Evolutionary conservation across 1,140 invertebrate species (phyloP).

Genomic region (Drosophila micromelanica): DNA sequence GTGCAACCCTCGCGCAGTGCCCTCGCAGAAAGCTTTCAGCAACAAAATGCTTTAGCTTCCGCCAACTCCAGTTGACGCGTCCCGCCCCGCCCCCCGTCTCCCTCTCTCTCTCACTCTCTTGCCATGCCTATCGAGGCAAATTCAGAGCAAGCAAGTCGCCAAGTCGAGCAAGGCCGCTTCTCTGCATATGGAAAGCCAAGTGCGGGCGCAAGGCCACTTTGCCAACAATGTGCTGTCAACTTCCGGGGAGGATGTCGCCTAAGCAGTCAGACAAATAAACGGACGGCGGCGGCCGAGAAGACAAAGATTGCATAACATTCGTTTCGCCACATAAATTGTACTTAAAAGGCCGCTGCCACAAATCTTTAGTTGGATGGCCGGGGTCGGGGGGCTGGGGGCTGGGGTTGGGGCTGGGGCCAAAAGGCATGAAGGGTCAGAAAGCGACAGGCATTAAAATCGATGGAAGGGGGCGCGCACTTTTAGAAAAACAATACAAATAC

Average conservation of each 20-base stretch:
- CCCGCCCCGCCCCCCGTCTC: background rate
- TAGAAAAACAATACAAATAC: conserved; percentile 47
- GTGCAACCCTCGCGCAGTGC: conserved; percentile 69
- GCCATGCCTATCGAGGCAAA: conserved; percentile 3
- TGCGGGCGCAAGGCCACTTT: conserved; percentile 79
- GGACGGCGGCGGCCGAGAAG: conserved; percentile 50
- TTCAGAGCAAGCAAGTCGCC: conserved; percentile 46
- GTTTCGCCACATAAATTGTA: conserved; percentile 83
- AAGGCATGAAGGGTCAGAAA: conserved; percentile 21
- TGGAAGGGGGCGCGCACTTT: conserved; percentile 40
- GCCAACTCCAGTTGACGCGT: conserved; percentile 42
- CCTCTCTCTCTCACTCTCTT: conserved; percentile 8
- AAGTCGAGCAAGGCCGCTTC: conserved; percentile 78
- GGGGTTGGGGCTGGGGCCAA: conserved; percentile 1
- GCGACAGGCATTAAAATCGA: conserved; percentile 54
- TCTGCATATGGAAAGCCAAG: conserved; percentile 32
- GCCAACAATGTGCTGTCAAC: conserved; percentile 81
- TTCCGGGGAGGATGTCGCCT: conserved; percentile 80
- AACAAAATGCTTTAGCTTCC: conserved; percentile 80
- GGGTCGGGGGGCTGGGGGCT: background rate
- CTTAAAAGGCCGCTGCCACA: conserved; percentile 80
- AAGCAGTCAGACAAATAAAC: conserved; percentile 80
- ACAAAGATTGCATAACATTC: conserved; percentile 79
- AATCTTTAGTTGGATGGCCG: conserved; percentile 52
- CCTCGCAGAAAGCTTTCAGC: conserved; percentile 74